Base-by-base conservation (phyloP, 2,888 invertebrate species). In the Anarsia innoxiella region DNA sequence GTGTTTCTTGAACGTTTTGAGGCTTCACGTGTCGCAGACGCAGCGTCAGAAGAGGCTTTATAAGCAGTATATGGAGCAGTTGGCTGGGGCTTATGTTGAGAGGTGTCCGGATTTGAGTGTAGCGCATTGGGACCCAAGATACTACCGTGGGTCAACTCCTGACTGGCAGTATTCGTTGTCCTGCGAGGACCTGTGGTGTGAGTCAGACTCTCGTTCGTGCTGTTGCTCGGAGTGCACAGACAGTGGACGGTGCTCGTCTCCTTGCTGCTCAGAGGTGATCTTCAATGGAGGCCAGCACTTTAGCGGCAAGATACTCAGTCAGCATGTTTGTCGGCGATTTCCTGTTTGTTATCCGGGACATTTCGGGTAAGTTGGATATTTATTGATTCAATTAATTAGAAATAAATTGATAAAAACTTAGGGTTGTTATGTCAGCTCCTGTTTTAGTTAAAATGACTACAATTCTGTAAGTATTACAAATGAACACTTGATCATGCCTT, bases 1-100 rank as follows among this genome's bases (percentile, higher is more conserved):
- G 88, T 88, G 88, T 60, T 85, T 88, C 54, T 64, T 88, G 10
- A 88, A 87, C 60, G 80, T 88, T 30, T 51, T 88, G 27, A 78
- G 87, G 4, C 59, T 88, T 14, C 88, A 88, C 45, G 84, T 88
- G 25, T 78, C 82, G 10, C 86, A 87, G 45, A 80, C 66, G 39
- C 85, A 86, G 50, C 65, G 80, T 10, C 85, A 85, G 61, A 85
- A 86, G 60, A 66, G 83, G 4, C 53, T 86, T 12, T 86, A 85
- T 55, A 85, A 84, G 56, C 83, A 84, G 48, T 86, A 86, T 37
- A 77, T 82, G 74, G 80, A 84, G 32, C 83, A 84, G 45, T 43
- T 83, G 31, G 71, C 82, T 0, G 84, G 85, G 1, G 83, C 84
- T 0, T 86, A 83, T 35, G 75, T 84, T 6, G 78, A 85, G 47